Conservation (phyloP, 2,113 vertebrate species). For the Isurus oxyrinchus region DNA sequence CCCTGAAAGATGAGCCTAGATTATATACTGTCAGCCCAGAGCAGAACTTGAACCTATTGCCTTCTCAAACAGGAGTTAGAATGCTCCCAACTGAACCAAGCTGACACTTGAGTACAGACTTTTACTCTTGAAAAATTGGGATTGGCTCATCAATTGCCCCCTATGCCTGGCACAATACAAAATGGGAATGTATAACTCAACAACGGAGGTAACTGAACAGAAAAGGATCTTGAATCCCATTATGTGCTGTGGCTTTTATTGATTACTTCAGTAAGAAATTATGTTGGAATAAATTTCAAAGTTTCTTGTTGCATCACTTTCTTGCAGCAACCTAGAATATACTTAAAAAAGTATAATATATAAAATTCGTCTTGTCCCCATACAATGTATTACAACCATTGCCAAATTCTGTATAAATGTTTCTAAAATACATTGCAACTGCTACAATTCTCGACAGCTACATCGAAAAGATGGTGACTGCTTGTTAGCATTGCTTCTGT, state of each 20-base stretch:
- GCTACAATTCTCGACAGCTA: neutral
- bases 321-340: neutral
- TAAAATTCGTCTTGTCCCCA: neutral
- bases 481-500: neutral
- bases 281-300: slow-evolving; percentile 19
- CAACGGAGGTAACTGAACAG: neutral
- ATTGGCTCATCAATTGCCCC: neutral
- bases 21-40: neutral
- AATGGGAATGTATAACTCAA: neutral
- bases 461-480: neutral
- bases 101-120: neutral
- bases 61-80: neutral
- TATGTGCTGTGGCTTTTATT: neutral
- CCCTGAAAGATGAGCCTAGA: neutral
- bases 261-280: neutral
- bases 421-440: neutral
- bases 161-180: neutral
- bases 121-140: neutral
- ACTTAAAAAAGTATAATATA: neutral
- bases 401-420: neutral
- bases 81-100: neutral
- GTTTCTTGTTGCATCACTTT: slow-evolving; percentile 3
- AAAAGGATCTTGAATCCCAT: neutral
- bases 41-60: neutral
- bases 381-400: neutral